A percentile compares a stretch with the other conserved stretches of the same genome.
These are phyloP conservation scores for Diacarnus erythraeanus DNA, from an alignment of 37 sponge, comb jelly and placozoan genomes.

Conservation along the genomic window DNA sequence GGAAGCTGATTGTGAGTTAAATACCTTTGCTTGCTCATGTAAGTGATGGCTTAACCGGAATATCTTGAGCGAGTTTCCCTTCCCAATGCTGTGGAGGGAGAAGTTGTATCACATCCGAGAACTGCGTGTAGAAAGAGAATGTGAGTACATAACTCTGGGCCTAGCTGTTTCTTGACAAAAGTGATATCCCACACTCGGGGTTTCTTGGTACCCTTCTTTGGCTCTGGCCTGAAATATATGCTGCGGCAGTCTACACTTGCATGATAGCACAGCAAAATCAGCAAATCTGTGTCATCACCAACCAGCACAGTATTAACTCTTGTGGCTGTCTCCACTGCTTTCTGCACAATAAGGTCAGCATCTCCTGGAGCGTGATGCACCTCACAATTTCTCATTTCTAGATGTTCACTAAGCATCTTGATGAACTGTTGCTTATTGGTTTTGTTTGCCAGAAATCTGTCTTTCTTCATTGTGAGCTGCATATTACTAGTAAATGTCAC, in stretches of 20 bases:
- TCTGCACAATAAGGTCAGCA: conserved; percentile 10
- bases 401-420: conserved; percentile 2
- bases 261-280: conserved; percentile 19
- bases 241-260: neutral
- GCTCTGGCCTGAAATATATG: conserved; percentile 14
- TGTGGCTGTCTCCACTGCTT: conserved; percentile 19
- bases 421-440: conserved; percentile 18
- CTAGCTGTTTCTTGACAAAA: conserved; percentile 19
- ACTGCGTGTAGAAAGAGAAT: conserved; percentile 51
- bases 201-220: conserved; percentile 9
- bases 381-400: conserved; percentile 12
- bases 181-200: conserved; percentile 7
- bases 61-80: conserved; percentile 6
- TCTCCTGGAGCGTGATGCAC: conserved; percentile 33
- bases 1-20: too few relatives aligned
- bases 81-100: conserved; percentile 19
- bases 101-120: conserved; percentile 49
- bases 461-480: conserved; percentile 8
- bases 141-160: conserved; percentile 33
- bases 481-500: conserved; percentile 27
- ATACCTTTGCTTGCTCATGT: too few relatives aligned
- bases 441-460: neutral
- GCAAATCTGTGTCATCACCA: conserved; percentile 16
- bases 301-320: neutral
- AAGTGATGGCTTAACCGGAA: too few relatives aligned